Conservation (phyloP, 2,113 vertebrate species). For the Cyphomyrus discorhynchus region DNA sequence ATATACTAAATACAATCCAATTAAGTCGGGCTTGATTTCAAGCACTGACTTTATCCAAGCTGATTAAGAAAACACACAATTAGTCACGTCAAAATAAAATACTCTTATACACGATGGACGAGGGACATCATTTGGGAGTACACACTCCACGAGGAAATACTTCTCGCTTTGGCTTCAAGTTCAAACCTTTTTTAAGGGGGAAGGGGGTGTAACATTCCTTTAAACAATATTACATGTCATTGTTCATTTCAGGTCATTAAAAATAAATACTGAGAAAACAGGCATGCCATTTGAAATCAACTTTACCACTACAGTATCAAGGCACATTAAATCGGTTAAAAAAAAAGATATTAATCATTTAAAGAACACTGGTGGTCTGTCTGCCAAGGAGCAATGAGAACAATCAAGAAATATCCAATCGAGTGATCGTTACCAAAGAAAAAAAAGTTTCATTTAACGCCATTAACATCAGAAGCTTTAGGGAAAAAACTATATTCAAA, state of each 20-base stretch:
- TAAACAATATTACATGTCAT: background rate
- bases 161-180: slow-evolving; percentile 5
- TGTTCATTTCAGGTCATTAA: background rate
- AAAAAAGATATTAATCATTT: background rate
- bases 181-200: background rate
- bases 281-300: background rate
- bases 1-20: background rate
- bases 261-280: background rate
- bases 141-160: background rate
- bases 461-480: background rate
- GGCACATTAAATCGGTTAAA: slow-evolving; percentile 41
- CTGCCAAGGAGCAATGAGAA: background rate
- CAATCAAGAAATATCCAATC: background rate
- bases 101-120: background rate
- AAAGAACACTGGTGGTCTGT: background rate
- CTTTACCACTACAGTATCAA: slow-evolving; percentile 38
- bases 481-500: background rate
- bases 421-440: background rate
- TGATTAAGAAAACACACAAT: background rate
- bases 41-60: background rate
- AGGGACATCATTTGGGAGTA: background rate
- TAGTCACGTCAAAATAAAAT: background rate
- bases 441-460: background rate
- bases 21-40: background rate
- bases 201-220: background rate